Base-by-base conservation (phyloP, 2,113 vertebrate genomes). In the Tragulus kanchil region DNA sequence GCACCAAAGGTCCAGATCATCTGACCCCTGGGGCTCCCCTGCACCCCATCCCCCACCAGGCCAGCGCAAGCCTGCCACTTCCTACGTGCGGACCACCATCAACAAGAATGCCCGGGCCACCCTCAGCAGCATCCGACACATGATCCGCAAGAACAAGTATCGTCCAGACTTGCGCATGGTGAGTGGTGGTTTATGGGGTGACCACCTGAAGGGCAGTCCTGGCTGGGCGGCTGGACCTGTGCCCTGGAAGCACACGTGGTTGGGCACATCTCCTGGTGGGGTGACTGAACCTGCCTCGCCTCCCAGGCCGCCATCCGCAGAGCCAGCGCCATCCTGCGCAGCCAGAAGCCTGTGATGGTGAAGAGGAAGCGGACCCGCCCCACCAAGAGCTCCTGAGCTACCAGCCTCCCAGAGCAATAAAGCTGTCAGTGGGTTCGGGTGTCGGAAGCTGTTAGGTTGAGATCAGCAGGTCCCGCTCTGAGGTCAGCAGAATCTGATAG, bases 261-360 rank as follows among this genome's bases (percentile, higher is more conserved):
- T 4, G 12, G 17, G 1, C 36, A 26, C 69, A 6, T n/a, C 19
- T 1, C 15, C 9, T 5, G 31, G 25, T 3, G 3, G 1, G 1
- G 42, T 42, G 52, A 19, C 3, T 78, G 56, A 87, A 52, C 10
- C 19, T 5, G 8, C 84, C 77, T 14, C 2, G 3, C 19, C 23
- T 31, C 31, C 0, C 92, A 99, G 99, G 99, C 99, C 7, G 99
- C 99, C 64, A 98, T 99, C 97, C 99, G 99, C 88, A 99, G 99
- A 84, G 99, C 99, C 90, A 99, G 99, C 0, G 99, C 99, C 94
- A 99, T 99, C 96, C 98, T 99, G 98, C 99, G 98, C 95, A 99
- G 99, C 98, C 99, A 99, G 99, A 99, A 99, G 98, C 99, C 99
- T 1, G 99, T 99, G 95, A 99, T 99, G 97, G 99, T 99, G 67